Evolutionary conservation across 2,888 invertebrate species (phyloP).

Genomic region (Charanyca ferruginea): DNA sequence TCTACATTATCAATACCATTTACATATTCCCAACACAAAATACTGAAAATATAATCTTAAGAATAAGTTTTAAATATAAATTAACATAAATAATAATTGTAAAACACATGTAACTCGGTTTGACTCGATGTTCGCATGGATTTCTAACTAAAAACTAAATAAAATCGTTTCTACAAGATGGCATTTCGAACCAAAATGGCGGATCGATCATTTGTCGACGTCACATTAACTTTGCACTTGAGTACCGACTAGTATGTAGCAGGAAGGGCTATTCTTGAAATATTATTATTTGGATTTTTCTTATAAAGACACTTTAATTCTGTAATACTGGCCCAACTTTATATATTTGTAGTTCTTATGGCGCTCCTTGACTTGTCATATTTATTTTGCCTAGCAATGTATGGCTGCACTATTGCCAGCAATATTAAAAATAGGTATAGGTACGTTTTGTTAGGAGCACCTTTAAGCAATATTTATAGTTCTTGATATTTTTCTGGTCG

Average conservation of each 20-base stretch:
- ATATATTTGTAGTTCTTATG: background rate
- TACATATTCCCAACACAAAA: conserved; percentile 43
- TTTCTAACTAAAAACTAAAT: conserved; percentile 45
- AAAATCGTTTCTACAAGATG: conserved; percentile 63
- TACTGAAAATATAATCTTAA: conserved; percentile 51
- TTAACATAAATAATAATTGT: conserved; percentile 52
- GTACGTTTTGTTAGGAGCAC: no score
- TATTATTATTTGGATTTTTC: conserved; percentile 5
- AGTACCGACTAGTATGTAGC: conserved; percentile 35
- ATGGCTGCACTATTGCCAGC: no score
- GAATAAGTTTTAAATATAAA: conserved; percentile 46
- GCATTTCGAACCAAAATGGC: conserved; percentile 73
- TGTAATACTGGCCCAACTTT: conserved; percentile 17
- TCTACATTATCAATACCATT: conserved; percentile 23
- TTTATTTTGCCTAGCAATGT: background rate
- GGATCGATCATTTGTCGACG: conserved; percentile 68
- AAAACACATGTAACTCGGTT: conserved; percentile 27
- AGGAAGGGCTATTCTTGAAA: conserved; percentile 8
- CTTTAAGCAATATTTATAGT: no score
- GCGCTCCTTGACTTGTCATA: background rate
- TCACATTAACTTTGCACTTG: conserved; percentile 4
- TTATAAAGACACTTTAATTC: background rate
- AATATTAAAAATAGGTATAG: no score
- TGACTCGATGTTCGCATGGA: conserved; percentile 26
- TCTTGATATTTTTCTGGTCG: no score